Conservation (phyloP, 2,888 invertebrate genomes). For the Eulithis prunata region DNA sequence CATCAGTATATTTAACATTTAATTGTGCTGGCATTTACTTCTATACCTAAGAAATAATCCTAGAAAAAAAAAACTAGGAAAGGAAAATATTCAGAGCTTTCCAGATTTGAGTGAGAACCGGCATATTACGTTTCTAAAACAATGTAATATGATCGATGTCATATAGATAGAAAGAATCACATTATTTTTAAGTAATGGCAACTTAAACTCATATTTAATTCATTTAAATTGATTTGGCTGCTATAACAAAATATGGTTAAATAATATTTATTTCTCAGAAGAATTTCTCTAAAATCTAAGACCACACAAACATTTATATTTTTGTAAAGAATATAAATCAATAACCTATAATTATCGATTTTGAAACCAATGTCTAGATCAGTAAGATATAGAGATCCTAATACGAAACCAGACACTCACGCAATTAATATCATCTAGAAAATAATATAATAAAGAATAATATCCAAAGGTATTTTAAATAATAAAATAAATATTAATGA, state of each 20-base stretch:
- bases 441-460: no score
- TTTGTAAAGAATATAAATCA: background rate
- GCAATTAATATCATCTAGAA: no score
- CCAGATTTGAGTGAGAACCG: no score
- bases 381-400: background rate
- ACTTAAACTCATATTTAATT: background rate
- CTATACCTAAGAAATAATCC: constrained; percentile 11
- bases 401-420: no score
- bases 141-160: background rate
- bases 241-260: background rate
- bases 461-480: background rate
- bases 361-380: background rate
- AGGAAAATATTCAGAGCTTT: no score
- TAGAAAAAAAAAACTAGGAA: no score
- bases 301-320: no score
- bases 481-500: constrained; percentile 2
- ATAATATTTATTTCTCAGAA: no score
- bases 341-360: background rate
- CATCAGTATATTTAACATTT: constrained; percentile 32
- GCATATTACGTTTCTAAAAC: no score
- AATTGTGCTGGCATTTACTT: constrained; percentile 35
- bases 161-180: background rate
- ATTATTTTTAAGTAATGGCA: background rate
- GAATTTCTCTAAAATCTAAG: no score
- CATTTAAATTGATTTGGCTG: background rate